Evolutionary conservation across 1,140 invertebrate species (phyloP), one percentile per base, ranked within the genome.

Genomic region (Sarcophaga bullata): DNA sequence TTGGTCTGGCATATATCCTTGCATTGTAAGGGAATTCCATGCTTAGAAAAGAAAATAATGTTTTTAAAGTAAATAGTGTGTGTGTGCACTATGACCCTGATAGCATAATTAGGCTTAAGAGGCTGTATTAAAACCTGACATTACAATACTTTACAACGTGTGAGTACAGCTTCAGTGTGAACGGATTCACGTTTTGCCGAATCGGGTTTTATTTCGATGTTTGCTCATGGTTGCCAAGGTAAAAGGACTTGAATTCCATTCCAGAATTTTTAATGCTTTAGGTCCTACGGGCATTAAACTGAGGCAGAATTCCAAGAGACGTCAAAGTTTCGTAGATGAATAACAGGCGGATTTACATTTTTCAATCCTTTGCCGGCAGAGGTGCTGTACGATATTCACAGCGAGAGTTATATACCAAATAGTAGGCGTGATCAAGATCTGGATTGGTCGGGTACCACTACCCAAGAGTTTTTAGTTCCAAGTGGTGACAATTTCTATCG

Each of bases 151-250:
- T n/a, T n/a, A 0, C 84, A 86, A 3, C 81, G 87, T 90, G 82
- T 91, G 90, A 94, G 94, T 1, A 92, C 94, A 84, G 94, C 95
- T 87, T 93, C 94, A 50, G 94, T 96, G 6, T 93, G 94, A 86
- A 96, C 95, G 0, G 94, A 95, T 85, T 95, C 95, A 0, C 95
- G 95, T 85, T 96, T 96, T 84, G 92, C 95, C 0, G 95, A 96
- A 86, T 95, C 95, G 0, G 94, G 95, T 47, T 96, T 96, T 84
- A 94, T 95, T 25, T 95, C 95, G 13, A 95, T 96, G 0, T 96
- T 96, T 86, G 95, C 95, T 1, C 96, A 96, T 80, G 95, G 95
- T 2, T 96, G 95, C 86, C 92, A 94, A 86, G 92, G 75, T 78
- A 25, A 37, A 37, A 37, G 25, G 25, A 4, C 4, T 37, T 37